These are phyloP conservation scores for Nannoperca obscura DNA, from an alignment of 2,797 vertebrate genomes.

Conservation along the genomic window DNA sequence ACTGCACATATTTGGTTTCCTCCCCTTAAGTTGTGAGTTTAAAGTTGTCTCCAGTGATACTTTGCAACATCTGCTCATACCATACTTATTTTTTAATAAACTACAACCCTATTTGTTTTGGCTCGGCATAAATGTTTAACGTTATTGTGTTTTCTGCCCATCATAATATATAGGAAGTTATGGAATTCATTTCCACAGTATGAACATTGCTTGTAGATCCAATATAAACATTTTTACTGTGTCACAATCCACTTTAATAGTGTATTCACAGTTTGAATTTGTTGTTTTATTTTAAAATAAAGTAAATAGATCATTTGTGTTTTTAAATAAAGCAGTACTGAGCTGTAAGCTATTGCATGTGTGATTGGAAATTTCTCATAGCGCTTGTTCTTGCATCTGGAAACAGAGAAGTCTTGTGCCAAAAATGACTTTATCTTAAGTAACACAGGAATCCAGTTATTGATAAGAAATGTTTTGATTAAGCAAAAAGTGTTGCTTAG, in stretches of 20 bases:
- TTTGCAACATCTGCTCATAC: slow-evolving; percentile 7
- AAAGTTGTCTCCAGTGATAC: neutral
- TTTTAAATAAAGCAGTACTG: slow-evolving; percentile 47
- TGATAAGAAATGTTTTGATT: slow-evolving; percentile 51
- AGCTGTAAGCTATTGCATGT: slow-evolving; percentile 44
- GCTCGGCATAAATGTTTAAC: neutral
- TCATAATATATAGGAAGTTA: slow-evolving; percentile 28
- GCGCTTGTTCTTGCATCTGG: slow-evolving; percentile 55
- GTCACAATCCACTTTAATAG: slow-evolving; percentile 26
- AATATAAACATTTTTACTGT: slow-evolving; percentile 42
- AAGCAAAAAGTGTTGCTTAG: slow-evolving; percentile 37
- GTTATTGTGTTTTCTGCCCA: slow-evolving; percentile 9
- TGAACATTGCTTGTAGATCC: slow-evolving; percentile 25
- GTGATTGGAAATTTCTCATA: slow-evolving; percentile 48
- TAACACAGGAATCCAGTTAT: slow-evolving; percentile 45
- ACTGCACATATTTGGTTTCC: neutral
- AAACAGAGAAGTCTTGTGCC: slow-evolving; percentile 39
- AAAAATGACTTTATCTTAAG: slow-evolving; percentile 57
- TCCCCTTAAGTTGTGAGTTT: neutral
- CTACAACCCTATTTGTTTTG: slow-evolving; percentile 22
- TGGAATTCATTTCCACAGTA: slow-evolving; percentile 33
- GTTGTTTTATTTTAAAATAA: slow-evolving; percentile 46
- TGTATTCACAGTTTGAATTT: slow-evolving; percentile 9
- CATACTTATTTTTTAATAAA: slow-evolving; percentile 15
- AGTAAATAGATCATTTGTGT: slow-evolving; percentile 26